Evolutionary conservation across 2,888 invertebrate genomes (phyloP).

Genomic region (Pegoplata infirma): DNA sequence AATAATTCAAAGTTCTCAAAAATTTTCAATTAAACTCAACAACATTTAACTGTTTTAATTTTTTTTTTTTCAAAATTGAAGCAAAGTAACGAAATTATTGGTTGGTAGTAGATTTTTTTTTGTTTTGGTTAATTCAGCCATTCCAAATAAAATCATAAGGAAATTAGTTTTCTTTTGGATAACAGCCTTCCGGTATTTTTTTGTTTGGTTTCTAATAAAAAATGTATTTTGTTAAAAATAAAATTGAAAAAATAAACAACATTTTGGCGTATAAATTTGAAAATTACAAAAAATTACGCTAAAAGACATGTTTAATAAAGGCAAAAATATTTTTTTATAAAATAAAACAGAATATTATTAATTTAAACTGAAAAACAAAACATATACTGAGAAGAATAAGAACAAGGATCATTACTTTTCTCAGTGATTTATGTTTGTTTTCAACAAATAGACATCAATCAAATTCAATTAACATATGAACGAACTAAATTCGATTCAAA

Average conservation of each 20-base stretch:
- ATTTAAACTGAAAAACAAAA: slow-evolving; percentile 10
- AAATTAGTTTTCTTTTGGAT: slow-evolving; percentile 10
- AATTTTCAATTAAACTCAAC: slow-evolving; percentile 21
- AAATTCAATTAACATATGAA: slow-evolving; percentile 46
- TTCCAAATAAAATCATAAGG: slow-evolving; percentile 51
- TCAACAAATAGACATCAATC: slow-evolving; percentile 45
- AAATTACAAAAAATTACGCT: slow-evolving; percentile 43
- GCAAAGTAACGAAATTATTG: slow-evolving; percentile 38
- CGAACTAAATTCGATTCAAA: slow-evolving; percentile 50
- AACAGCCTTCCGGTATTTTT: slow-evolving; percentile 35
- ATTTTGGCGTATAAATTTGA: slow-evolving; percentile 29
- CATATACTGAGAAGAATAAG: slow-evolving; percentile 32
- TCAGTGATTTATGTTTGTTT: slow-evolving; percentile 31
- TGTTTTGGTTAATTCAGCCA: slow-evolving; percentile 53
- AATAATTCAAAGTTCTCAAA: not conserved
- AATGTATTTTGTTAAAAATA: not conserved
- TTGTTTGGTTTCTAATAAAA: slow-evolving; percentile 15
- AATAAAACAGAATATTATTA: slow-evolving; percentile 58
- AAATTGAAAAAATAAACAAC: slow-evolving; percentile 35
- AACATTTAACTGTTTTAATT: slow-evolving; percentile 50
- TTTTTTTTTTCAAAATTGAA: slow-evolving; percentile 46
- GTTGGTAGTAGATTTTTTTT: slow-evolving; percentile 36
- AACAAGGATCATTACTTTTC: not conserved
- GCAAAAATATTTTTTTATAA: slow-evolving; percentile 48
- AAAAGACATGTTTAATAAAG: slow-evolving; percentile 51